phyloP scores from a whole-genome alignment of 2,888 invertebrate genomes.

The Frankliniella fusca region DNA sequence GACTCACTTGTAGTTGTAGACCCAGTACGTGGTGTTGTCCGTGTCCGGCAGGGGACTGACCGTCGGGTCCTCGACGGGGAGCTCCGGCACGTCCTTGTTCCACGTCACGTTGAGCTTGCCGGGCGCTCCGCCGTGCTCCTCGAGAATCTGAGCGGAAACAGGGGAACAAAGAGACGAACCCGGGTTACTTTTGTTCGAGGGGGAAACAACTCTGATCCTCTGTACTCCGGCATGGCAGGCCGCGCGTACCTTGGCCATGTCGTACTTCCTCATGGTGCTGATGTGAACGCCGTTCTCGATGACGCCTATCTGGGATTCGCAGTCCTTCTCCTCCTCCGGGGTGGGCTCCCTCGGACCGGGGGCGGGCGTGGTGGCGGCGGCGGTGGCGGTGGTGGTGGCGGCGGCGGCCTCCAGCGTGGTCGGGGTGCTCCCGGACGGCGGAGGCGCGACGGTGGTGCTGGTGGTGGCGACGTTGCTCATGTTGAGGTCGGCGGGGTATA shows the following conservation, averaged over 20 bases:
- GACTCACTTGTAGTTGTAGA: constrained; percentile 1
- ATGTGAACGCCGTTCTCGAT: background rate
- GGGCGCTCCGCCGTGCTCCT: constrained; percentile 4
- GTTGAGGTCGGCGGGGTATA: no score
- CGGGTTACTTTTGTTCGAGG: no score
- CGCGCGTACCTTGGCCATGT: background rate
- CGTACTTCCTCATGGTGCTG: constrained; percentile 5
- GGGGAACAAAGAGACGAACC: background rate
- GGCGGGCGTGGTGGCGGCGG: background rate
- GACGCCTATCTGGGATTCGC: background rate
- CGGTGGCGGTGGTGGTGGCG: background rate
- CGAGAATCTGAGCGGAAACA: background rate
- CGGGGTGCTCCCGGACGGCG: background rate
- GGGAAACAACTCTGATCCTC: no score
- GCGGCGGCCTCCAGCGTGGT: background rate
- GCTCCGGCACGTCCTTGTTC: background rate
- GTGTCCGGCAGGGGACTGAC: background rate
- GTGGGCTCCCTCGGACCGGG: background rate
- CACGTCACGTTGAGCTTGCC: constrained; percentile 1
- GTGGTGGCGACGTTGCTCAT: background rate
- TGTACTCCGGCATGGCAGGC: background rate
- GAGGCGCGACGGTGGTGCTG: background rate
- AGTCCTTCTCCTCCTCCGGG: background rate
- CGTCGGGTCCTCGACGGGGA: background rate
- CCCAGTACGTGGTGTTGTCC: background rate